Evolutionary conservation across 92 coral and sea anemone genomes (phyloP), one percentile per base, ranked within the genome.

Genomic region (Zoanthus sociatus): DNA sequence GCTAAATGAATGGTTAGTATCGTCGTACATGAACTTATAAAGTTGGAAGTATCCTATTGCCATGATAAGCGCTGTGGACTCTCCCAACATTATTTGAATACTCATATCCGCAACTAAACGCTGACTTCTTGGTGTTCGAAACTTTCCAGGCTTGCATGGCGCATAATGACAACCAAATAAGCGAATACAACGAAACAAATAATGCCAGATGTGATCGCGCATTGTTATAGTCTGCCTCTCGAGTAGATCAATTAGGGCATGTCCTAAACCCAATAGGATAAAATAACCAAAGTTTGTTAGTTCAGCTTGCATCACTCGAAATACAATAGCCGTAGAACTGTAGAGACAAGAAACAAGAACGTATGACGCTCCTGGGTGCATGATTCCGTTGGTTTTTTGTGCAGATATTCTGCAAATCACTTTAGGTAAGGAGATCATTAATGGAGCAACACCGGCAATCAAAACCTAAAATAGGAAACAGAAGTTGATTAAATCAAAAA

Each of bases 231-330:
- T 86, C 16, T 77, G 60, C 56, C 88, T 66, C 51, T 87, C 88
- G 32, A 92, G 20, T 37, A 92, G 48, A 71, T 78, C 90, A 18
- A 83, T 72, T n/a, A 90, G 44, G 30, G 91, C 93, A 45, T 90
- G 86, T 11, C 88, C 86, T 14, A 90, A 13, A 12, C 93, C 89
- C 44, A 92, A 86, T 6, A 86, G 93, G 32, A 87, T 69, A 70
- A 87, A 92, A 5, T 84, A 33, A 42, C 21, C 90, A 20, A 90
- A 83, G 33, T 88, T 90, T 7, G 86, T 87, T 46, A 92, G 77
- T 30, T 92, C 88, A 17, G 95, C 95, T 70, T 92, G 95, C 93
- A 92, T 83, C 73, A 88, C 86, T 7, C 95, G 93, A 71, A 90
- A 92, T 9, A 92, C 86, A 42, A 83, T 74, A 0, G 92, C 87